Percentiles rank a stretch among this genome's conserved stretches.
phyloP scores from a whole-genome alignment of 1,140 invertebrate species.

The Sycobia sp. region DNA sequence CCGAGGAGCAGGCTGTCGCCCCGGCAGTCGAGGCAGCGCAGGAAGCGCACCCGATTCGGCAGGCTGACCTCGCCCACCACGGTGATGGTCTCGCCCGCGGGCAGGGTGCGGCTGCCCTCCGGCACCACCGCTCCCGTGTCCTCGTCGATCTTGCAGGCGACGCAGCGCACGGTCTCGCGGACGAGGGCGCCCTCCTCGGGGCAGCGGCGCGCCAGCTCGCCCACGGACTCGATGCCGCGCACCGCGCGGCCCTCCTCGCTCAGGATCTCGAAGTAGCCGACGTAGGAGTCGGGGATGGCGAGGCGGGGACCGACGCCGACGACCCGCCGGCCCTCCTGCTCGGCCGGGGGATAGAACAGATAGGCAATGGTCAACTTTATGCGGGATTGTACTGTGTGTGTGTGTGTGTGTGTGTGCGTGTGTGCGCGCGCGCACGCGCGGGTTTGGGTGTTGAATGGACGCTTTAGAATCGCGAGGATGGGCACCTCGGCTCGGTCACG shows the following conservation, averaged over 20 bases:
- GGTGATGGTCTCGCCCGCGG: constrained; percentile 76
- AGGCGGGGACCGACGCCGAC: constrained; percentile 81
- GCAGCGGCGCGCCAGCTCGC: constrained; percentile 77
- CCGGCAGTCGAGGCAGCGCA: constrained; percentile 84
- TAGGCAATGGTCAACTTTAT: too few relatives aligned
- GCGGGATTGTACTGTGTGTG: too few relatives aligned
- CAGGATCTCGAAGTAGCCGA: constrained; percentile 91
- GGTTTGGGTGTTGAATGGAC: too few relatives aligned
- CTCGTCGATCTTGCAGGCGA: constrained; percentile 72
- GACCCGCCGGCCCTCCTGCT: constrained; percentile 71
- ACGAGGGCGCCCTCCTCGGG: constrained; percentile 81
- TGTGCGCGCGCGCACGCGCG: too few relatives aligned
- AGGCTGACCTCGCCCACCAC: constrained; percentile 73
- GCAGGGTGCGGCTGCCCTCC: constrained; percentile 72
- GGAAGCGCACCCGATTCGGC: constrained; percentile 73
- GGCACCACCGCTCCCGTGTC: constrained; percentile 65
- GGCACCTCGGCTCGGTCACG: too few relatives aligned
- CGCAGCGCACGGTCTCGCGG: constrained; percentile 83
- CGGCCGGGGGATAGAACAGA: too few relatives aligned
- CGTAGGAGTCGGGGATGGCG: constrained; percentile 87
- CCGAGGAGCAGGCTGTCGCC: constrained; percentile 83
- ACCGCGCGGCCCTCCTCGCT: constrained; percentile 91
- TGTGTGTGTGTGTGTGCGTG: too few relatives aligned
- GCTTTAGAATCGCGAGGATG: too few relatives aligned
- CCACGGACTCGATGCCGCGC: constrained; percentile 85